These are phyloP conservation scores for Scotopteryx bipunctaria DNA, from an alignment of 2,888 invertebrate genomes.

Conservation along the genomic window DNA sequence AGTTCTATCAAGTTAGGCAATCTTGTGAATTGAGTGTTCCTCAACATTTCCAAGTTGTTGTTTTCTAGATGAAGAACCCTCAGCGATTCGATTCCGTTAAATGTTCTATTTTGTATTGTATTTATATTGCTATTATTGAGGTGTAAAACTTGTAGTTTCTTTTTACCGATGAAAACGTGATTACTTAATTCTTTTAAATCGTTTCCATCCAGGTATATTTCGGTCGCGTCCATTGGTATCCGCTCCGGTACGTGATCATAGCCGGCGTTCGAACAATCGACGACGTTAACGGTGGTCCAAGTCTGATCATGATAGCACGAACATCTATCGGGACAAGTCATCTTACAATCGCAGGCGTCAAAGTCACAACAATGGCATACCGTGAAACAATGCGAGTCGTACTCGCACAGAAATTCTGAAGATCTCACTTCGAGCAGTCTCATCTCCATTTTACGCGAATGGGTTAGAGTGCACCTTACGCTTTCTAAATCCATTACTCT, in stretches of 20 bases:
- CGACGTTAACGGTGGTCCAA: constrained; percentile 91
- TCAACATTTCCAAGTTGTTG: constrained; percentile 87
- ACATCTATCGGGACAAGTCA: constrained; percentile 94
- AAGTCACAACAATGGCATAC: constrained; percentile 95
- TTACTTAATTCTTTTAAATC: constrained; percentile 90
- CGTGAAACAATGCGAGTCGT: constrained; percentile 92
- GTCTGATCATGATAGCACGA: constrained; percentile 94
- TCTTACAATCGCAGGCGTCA: constrained; percentile 95
- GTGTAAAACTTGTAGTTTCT: constrained; percentile 89
- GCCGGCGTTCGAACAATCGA: constrained; percentile 90
- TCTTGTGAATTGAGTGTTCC: constrained; percentile 91
- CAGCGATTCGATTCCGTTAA: constrained; percentile 90
- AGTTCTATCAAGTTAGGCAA: constrained; percentile 89
- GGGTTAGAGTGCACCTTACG: constrained; percentile 90
- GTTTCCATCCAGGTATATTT: constrained; percentile 93
- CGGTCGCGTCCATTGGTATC: constrained; percentile 95
- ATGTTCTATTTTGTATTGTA: constrained; percentile 90
- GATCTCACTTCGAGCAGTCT: constrained; percentile 87
- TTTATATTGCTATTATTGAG: constrained; percentile 91
- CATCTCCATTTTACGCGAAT: constrained; percentile 84
- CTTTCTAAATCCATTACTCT: constrained; percentile 91
- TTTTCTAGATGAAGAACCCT: constrained; percentile 90
- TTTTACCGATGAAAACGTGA: constrained; percentile 94
- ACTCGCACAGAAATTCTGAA: constrained; percentile 91
- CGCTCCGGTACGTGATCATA: constrained; percentile 89